Evolutionary conservation across 2,888 invertebrate genomes (phyloP), one percentile per base, ranked within the genome.

Genomic region (Chymomyza caudatula): DNA sequence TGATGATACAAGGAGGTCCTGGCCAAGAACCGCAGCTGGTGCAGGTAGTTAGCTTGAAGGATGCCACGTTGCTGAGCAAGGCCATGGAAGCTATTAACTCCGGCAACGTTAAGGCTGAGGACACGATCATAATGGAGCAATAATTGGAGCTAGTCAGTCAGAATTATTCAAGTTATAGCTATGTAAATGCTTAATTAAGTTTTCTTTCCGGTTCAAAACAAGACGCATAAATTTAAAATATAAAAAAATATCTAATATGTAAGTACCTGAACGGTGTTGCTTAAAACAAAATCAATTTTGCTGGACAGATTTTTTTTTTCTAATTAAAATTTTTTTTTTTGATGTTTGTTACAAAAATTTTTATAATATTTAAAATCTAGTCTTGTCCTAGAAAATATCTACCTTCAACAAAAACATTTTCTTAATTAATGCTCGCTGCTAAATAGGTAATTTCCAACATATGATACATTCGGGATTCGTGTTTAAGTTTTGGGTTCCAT

Each of bases 41-140:
- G 86, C 96, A 96, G 91, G 96, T 96, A 82, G 93, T 96, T 87
- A 96, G 95, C 66, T 92, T 96, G 72, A 96, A 96, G 91, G 96
- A 96, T 90, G 95, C 96, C 73, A 94, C 95, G 69, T 94, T 94
- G 69, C 92, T 96, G 77, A 94, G 94, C 80, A 96, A 96, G 91
- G 95, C 95, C 62, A 95, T 96, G 94, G 94, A 93, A 85, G 92
- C 91, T 65, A 92, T 93, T 71, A 92, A 93, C 20, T 86, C 87
- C 42, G 89, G 88, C 79, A 95, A 94, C 88, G 94, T 94, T 70
- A 95, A 95, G 91, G 91, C 93, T 60, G 94, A 95, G 89, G 94
- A 94, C 67, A 93, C 94, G 66, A 89, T 89, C 52, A 85, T 90
- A 67, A 90, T 90, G 88, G 90, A 90, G 74, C 90, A 90, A 85